Conservation (phyloP, 2,113 vertebrate genomes). For the Eubucco bourcierii region DNA sequence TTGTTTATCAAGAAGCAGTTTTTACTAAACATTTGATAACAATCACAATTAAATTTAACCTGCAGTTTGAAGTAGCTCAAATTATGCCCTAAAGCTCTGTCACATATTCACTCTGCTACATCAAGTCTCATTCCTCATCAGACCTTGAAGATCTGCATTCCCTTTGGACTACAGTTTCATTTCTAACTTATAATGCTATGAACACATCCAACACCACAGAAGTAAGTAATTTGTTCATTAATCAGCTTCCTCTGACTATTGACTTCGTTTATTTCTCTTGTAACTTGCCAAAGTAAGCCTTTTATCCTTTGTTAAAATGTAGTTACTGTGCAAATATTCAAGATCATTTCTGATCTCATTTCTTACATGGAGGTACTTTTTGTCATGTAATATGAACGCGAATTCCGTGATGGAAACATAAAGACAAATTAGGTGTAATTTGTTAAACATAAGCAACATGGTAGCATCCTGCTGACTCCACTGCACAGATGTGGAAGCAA, state of each 20-base stretch:
- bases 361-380: background rate
- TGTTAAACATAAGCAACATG: slow-evolving; percentile 52
- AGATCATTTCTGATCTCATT: slow-evolving; percentile 5
- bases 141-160: slow-evolving; percentile 14
- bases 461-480: slow-evolving; percentile 38
- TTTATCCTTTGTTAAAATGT: slow-evolving; percentile 4
- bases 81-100: slow-evolving; percentile 48
- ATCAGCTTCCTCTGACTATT: background rate
- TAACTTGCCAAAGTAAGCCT: background rate
- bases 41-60: slow-evolving; percentile 58
- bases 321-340: slow-evolving; percentile 6
- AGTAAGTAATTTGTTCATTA: slow-evolving; percentile 48
- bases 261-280: background rate
- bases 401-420: slow-evolving; percentile 55
- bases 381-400: background rate
- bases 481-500: slow-evolving; percentile 44
- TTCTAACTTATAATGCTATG: background rate
- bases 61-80: slow-evolving; percentile 26
- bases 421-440: slow-evolving; percentile 49
- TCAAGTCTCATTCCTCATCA: slow-evolving; percentile 55
- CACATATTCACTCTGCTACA: background rate
- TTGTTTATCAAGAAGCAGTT: slow-evolving; percentile 8
- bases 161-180: slow-evolving; percentile 2
- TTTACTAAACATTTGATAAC: slow-evolving; percentile 10
- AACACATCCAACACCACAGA: slow-evolving; percentile 2